A percentile compares a stretch with the other conserved stretches of the same genome.
These are phyloP conservation scores for Cheilosia variabilis DNA, from an alignment of 2,888 invertebrate species.

Conservation along the genomic window DNA sequence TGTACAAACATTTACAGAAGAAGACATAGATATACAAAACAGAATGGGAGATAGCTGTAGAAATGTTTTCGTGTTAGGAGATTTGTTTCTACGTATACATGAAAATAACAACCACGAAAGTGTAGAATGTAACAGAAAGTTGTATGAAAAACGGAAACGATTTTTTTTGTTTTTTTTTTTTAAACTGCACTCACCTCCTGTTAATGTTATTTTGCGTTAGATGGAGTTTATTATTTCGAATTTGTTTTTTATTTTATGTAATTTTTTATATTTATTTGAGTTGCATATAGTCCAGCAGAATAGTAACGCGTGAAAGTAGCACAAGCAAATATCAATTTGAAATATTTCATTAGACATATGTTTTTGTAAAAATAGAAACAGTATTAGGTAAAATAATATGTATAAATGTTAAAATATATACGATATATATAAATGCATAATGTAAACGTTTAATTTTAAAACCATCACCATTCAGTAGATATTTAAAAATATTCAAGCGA, in stretches of 20 bases:
- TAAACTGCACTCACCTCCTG: conserved; percentile 74
- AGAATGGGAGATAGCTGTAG: conserved; percentile 6
- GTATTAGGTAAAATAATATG: conserved; percentile 13
- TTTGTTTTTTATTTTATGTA: conserved; percentile 36
- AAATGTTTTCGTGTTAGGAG: conserved; percentile 30
- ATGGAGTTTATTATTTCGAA: conserved; percentile 47
- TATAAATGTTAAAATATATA: conserved; percentile 29
- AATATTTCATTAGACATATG: conserved; percentile 18
- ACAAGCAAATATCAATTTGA: conserved; percentile 61
- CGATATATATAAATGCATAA: not conserved
- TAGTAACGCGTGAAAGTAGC: conserved; percentile 73
- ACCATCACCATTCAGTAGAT: conserved; percentile 25
- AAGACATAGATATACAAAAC: conserved; percentile 2
- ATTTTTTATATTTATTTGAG: conserved; percentile 37
- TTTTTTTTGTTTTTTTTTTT: conserved; percentile 16
- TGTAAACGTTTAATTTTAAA: not conserved
- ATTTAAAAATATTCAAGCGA: not conserved
- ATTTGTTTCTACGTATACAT: conserved; percentile 14
- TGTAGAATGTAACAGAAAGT: conserved; percentile 23
- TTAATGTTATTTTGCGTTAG: conserved; percentile 68
- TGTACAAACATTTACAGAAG: conserved; percentile 7
- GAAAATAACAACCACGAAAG: conserved; percentile 48
- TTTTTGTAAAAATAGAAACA: conserved; percentile 11
- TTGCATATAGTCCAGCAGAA: conserved; percentile 72
- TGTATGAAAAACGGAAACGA: conserved; percentile 5